Percentiles rank a stretch among this genome's conserved stretches.
Conservation (phyloP, 1,140 invertebrate genomes). For the Drosophila parabipectinata region DNA sequence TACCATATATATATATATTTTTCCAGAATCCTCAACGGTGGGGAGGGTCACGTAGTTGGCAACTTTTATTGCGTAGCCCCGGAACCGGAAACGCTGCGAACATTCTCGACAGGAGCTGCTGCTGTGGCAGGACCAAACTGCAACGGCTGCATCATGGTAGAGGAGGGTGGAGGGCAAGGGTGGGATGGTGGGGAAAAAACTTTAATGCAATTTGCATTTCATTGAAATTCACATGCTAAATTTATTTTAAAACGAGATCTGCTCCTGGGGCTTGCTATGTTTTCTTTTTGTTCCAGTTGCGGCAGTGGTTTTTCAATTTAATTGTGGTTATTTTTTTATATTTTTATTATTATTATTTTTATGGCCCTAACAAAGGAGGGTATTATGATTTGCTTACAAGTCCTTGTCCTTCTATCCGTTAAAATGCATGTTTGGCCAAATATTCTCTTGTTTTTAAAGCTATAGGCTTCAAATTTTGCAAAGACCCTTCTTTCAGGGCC, state of each 20-base stretch:
- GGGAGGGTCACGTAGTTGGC: conserved; percentile 61
- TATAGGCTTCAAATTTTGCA: too few relatives aligned
- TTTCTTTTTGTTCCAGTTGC: conserved; percentile 5
- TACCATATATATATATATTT: too few relatives aligned
- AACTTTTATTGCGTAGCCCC: conserved; percentile 68
- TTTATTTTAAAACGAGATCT: conserved; percentile 39
- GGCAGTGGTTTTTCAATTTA: conserved; percentile 30
- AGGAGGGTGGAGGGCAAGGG: not conserved
- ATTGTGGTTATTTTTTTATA: conserved; percentile 23
- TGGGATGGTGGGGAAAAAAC: conserved; percentile 24
- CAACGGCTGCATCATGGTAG: conserved; percentile 13
- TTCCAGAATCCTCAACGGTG: conserved; percentile 2
- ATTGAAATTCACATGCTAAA: conserved; percentile 64
- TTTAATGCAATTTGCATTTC: conserved; percentile 72
- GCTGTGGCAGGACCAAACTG: conserved; percentile 1
- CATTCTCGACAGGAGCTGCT: conserved; percentile 25
- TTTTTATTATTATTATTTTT: conserved; percentile 18
- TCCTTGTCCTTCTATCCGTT: too few relatives aligned
- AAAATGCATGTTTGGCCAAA: too few relatives aligned
- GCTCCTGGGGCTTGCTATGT: not conserved
- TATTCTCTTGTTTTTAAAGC: too few relatives aligned
- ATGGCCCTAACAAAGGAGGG: not conserved
- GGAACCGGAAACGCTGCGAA: conserved; percentile 61
- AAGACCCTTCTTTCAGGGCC: too few relatives aligned
- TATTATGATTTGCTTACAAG: too few relatives aligned